These are phyloP conservation scores for Chloroclysta siterata DNA, from an alignment of 2,888 invertebrate species.

Conservation along the genomic window DNA sequence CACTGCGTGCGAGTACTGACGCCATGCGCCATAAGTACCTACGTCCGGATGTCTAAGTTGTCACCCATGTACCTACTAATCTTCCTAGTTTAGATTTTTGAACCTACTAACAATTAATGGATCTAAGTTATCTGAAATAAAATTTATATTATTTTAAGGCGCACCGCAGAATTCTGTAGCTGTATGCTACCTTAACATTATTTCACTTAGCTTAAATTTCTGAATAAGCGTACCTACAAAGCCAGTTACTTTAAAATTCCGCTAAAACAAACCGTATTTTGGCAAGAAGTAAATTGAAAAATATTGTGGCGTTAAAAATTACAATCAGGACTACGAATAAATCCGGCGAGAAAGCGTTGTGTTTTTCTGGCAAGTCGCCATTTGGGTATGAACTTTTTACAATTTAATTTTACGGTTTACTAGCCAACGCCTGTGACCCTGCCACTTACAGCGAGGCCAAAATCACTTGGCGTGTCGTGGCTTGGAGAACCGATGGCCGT, in stretches of 20 bases:
- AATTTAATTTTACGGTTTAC: conserved; percentile 42
- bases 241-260: conserved; percentile 30
- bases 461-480: no score
- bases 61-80: no score
- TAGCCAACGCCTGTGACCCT: conserved; percentile 27
- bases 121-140: no score
- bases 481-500: no score
- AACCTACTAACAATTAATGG: no score
- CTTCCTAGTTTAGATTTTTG: no score
- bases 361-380: conserved; percentile 41
- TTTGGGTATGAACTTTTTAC: conserved; percentile 43
- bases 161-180: no score
- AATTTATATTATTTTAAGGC: no score
- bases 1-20: no score
- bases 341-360: conserved; percentile 38
- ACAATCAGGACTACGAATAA: conserved; percentile 42
- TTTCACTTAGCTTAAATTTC: conserved; percentile 19
- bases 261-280: conserved; percentile 33
- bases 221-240: conserved; percentile 6
- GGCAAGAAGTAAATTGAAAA: conserved; percentile 45
- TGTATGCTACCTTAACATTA: background rate
- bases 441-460: conserved; percentile 15
- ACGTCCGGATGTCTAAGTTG: no score
- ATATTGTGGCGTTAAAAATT: conserved; percentile 46
- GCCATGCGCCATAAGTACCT: no score